These are phyloP conservation scores for Paguma larvata DNA, from an alignment of 2,797 vertebrate genomes.

Conservation along the genomic window DNA sequence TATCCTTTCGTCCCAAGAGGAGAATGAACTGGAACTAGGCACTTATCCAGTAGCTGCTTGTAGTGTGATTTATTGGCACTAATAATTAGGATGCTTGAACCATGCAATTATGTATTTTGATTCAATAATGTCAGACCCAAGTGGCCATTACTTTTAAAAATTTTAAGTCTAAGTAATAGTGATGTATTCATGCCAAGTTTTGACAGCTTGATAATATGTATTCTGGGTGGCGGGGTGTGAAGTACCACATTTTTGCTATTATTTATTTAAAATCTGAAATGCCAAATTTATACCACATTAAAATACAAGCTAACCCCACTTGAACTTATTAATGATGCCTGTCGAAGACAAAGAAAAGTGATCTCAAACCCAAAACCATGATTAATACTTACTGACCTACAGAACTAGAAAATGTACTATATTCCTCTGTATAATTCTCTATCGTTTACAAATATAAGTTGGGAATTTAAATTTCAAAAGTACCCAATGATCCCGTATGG, in stretches of 20 bases:
- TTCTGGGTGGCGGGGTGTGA: not conserved
- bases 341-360: conserved; percentile 43
- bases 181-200: conserved; percentile 59
- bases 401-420: conserved; percentile 59
- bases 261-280: conserved; percentile 65
- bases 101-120: not conserved
- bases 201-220: conserved; percentile 50
- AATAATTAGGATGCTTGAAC: conserved; percentile 32
- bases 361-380: not conserved
- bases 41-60: not conserved
- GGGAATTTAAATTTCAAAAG: conserved; percentile 64
- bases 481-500: conserved; percentile 15
- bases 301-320: conserved; percentile 54
- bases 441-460: conserved; percentile 66
- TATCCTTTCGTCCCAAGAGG: not conserved
- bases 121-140: conserved; percentile 43
- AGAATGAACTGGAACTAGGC: conserved; percentile 11
- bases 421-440: conserved; percentile 47
- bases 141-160: conserved; percentile 25
- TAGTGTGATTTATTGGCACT: not conserved
- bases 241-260: not conserved
- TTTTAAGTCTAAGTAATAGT: conserved; percentile 46
- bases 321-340: conserved; percentile 57
- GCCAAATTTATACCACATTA: conserved; percentile 3
- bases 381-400: conserved; percentile 62